Evolutionary conservation across 2,797 vertebrate species (phyloP), one percentile per base, ranked within the genome.

Genomic region (Etheostoma nigrum): DNA sequence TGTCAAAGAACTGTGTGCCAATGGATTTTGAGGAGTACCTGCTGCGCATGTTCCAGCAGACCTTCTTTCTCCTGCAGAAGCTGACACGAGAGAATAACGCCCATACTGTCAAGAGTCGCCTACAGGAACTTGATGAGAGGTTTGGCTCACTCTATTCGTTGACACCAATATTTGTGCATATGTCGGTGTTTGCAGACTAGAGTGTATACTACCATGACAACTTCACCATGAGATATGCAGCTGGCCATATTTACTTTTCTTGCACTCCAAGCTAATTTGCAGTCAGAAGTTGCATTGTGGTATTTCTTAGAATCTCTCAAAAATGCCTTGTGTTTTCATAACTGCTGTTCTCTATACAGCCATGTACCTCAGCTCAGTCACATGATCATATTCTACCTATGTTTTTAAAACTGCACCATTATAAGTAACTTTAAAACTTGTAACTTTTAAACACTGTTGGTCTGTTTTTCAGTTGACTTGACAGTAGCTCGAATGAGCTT

Each of bases 1-100:
- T 99, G 96, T 98, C 97, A 76, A 99, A 99, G 95, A 99, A 99
- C 96, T 99, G 98, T 0, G 98, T 99, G 91, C 98, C 98, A 14
- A 86, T 98, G 95, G 98, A 99, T 87, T 99, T 99, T 36, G 98
- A 99, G 94, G 98, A 99, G 85, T 99, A 99, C 86, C 95, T 99
- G 87, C 94, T 99, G 67, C 96, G 98, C 47, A 98, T 99, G 96
- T 99, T 99, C 94, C 98, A 99, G 95, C 98, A 99, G 94, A 99
- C 98, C 4, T 99, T 99, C 94, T 99, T 98, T 93, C 96, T 99
- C 86, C 96, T 99, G 85, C 98, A 99, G 93, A 97, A 96, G 94
- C 96, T 99, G 86, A 96, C 95, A 4, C 87, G 94, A 81, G 97
- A 99, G 90, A 97, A 96, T 88, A 98, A 99, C 1, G 96, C 96